These are phyloP conservation scores for Phalacrocorax brasilianus DNA, from an alignment of 2,113 vertebrate species.

Conservation along the genomic window DNA sequence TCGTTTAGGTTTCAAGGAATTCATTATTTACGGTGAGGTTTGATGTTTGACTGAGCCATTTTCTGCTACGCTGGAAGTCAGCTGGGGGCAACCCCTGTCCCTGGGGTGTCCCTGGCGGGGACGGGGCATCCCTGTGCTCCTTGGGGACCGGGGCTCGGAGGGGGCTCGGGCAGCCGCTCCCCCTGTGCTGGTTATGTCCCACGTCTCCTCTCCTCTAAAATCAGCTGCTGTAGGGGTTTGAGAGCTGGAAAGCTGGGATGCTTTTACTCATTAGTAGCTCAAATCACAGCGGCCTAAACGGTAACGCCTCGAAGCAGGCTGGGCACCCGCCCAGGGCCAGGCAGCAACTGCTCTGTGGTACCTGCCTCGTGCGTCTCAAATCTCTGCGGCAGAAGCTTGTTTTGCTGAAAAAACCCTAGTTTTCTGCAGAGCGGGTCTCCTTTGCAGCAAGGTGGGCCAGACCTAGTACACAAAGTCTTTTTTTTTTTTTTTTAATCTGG, in stretches of 20 bases:
- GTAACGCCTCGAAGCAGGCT: not conserved
- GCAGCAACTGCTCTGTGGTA: not conserved
- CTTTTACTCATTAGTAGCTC: not conserved
- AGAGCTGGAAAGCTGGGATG: not conserved
- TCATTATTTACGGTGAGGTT: not conserved
- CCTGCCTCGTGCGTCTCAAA: not conserved
- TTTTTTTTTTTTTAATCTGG: not conserved
- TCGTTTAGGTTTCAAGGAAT: not conserved
- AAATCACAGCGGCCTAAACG: not conserved
- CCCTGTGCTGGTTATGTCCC: accelerated
- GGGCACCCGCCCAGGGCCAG: accelerated
- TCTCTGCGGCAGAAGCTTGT: not conserved
- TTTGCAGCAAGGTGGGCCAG: not conserved
- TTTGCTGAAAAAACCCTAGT: not conserved
- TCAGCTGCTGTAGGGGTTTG: not conserved
- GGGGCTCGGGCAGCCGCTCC: not conserved
- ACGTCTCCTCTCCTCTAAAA: not conserved
- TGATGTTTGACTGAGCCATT: not conserved
- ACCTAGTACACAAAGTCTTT: too few species aligned
- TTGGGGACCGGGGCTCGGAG: accelerated
- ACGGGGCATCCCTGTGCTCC: not conserved
- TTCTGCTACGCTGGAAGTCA: not conserved
- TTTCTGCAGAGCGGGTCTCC: not conserved
- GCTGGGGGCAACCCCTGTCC: not conserved
- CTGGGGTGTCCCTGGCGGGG: not conserved